A percentile compares a stretch with the other conserved stretches of the same genome.
Conservation (phyloP, 35 echinoderm and acorn worm species). For the Diadema setosum region DNA sequence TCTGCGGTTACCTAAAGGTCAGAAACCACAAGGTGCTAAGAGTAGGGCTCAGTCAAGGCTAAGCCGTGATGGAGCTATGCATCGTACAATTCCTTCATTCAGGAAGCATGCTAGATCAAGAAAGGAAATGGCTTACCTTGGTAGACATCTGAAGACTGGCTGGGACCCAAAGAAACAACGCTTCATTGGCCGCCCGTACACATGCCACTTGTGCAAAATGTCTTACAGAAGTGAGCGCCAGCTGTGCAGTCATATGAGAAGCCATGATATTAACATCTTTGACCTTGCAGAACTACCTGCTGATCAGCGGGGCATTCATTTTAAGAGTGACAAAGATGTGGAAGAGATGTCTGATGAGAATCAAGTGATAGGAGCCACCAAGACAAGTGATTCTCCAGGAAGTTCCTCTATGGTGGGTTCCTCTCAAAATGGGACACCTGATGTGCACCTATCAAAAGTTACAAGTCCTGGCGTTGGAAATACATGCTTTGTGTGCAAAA, state of each 20-base stretch:
- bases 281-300: not conserved
- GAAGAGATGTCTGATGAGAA: not conserved
- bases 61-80: too few relatives aligned
- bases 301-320: not conserved
- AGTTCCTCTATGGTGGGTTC: too few relatives aligned
- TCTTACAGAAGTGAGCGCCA: constrained; percentile 10
- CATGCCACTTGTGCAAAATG: constrained; percentile 8
- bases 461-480: not conserved
- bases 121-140: not conserved
- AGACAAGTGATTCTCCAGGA: too few relatives aligned
- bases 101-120: not conserved
- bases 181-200: constrained; percentile 6
- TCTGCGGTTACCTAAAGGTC: too few relatives aligned
- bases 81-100: not conserved
- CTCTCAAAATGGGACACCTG: not conserved
- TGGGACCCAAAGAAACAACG: constrained; percentile 7
- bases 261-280: not conserved
- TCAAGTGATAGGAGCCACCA: not conserved
- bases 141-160: not conserved
- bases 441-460: too few relatives aligned
- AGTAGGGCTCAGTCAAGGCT: too few relatives aligned
- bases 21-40: too few relatives aligned
- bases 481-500: not conserved
- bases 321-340: not conserved
- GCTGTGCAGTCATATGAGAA: constrained; percentile 6